Evolutionary conservation across 2,797 vertebrate species (phyloP).

Genomic region (Malacoraja senta): DNA sequence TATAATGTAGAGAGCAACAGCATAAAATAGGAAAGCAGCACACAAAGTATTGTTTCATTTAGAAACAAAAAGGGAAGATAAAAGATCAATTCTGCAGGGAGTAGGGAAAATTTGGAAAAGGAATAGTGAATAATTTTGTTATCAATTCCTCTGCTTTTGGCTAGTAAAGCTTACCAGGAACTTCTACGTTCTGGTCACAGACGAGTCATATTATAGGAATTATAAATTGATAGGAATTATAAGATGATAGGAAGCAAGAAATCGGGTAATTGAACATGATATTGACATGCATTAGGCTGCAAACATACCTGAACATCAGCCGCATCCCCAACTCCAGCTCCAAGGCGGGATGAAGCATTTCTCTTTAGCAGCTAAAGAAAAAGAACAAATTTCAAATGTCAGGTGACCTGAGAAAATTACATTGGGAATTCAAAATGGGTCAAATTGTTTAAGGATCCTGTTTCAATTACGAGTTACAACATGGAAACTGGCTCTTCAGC

Average conservation of each 20-base stretch:
- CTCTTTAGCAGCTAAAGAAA: slow-evolving; percentile 82
- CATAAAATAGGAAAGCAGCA: too few species aligned
- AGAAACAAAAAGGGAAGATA: too few species aligned
- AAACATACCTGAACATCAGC: slow-evolving; percentile 80
- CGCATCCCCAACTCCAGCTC: slow-evolving; percentile 78
- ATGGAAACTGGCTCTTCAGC: too few species aligned
- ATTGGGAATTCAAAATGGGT: background rate
- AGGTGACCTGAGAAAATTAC: background rate
- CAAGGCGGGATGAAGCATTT: slow-evolving; percentile 80
- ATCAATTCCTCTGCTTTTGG: background rate
- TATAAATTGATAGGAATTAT: background rate
- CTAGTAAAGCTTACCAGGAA: background rate
- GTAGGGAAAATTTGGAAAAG: too few species aligned
- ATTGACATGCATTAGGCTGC: background rate
- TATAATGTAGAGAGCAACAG: too few species aligned
- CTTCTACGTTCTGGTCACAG: background rate
- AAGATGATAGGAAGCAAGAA: background rate
- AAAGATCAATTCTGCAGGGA: too few species aligned
- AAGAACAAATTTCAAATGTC: background rate
- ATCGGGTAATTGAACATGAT: background rate
- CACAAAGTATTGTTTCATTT: too few species aligned
- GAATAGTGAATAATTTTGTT: background rate
- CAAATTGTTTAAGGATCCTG: background rate
- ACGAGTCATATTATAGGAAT: background rate
- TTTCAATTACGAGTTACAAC: background rate